Base-by-base conservation (phyloP, 2,888 invertebrate genomes). In the Hypomecis punctinalis region DNA sequence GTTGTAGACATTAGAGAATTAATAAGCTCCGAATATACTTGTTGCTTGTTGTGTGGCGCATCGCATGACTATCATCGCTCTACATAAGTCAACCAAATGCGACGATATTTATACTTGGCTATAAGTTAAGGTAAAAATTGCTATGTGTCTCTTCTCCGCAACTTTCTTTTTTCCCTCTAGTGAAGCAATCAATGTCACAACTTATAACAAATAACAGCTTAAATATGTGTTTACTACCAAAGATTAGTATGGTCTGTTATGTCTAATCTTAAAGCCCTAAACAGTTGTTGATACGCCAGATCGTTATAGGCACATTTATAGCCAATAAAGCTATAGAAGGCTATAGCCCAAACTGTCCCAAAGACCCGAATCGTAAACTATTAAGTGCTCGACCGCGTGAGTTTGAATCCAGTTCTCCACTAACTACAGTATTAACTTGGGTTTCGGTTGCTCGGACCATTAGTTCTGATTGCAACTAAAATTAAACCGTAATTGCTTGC, bases 301-400 rank as follows among this genome's bases (percentile, higher is more conserved):
- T 40, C 42, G 35, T 61, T 48, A 47, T 13, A 33, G 36, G 39
- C 61, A 54, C 35, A 42, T 11, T 61, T 48, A 54, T 13, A 33
- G 36, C 33, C 61, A 10, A 49, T 61, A 47, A 61, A 54, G 43
- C 43, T 54, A 46, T 52, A 40, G 1, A 11, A 35, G n/a, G n/a
- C n/a, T n/a, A n/a, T n/a, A n/a, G 13, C 35, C n/a, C 5, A 48
- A 43, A 13, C 54, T 54, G 54, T 36, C 43, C 40, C 23, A 46
- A 61, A 61, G 49, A 58, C 53, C 63, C 39, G 39, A 58, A 54
- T 36, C 36, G 40, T 43, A 37, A 57, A 55, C 61, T 61, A 61
- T 54, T 55, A 55, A 62, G 45, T 52, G 40, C 35, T 36, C 45
- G 46, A 56, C 47, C 53, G 47, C 13, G 23, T 42, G 1, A 45